Base-by-base conservation (phyloP, 2,888 invertebrate genomes). In the Drosophila atripex region DNA sequence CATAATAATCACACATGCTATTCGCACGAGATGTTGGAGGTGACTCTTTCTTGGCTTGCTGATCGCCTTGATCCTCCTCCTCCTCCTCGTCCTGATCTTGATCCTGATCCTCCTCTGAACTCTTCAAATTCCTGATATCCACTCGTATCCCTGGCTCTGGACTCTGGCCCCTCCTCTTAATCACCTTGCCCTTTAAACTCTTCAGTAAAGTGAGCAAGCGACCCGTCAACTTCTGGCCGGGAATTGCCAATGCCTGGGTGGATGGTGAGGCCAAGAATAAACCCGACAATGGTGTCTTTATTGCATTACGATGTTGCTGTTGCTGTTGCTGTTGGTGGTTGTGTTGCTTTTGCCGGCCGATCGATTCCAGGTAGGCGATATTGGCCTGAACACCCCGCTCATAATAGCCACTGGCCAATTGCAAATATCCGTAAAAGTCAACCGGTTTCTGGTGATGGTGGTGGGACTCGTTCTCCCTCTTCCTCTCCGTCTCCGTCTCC, bases 351-450 rank as follows among this genome's bases (percentile, higher is more conserved):
- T 57, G 86, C 63, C 78, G 77, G 30, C 90, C 90, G 72, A 91
- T 86, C 80, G 90, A 89, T 89, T 91, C 79, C 63, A 91, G 80
- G 75, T 92, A 91, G 68, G 89, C 88, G 60, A 91, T 80, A 75
- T 91, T 90, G 32, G 85, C 76, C 32, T 89, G 87, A 82, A 90
- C 89, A 58, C 90, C 90, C 55, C 90, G 86, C 75, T 91, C 83
- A 76, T 91, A 92, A 71, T 89, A 90, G 61, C 89, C 86, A 50
- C 80, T 86, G 64, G 91, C 91, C 79, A 91, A 76, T 76, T 88
- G 88, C 77, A 84, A 83, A 72, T 86, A 82, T 64, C 71, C 78
- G 59, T 76, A 74, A 16, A 75, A 71, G 60, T 87, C 87, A 53
- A 83, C 71, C 58, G 32, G 59, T 30, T 32, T 52, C 35, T 51